Base-by-base conservation (phyloP, 2,113 vertebrate genomes). In the Hepsetus odoe region DNA sequence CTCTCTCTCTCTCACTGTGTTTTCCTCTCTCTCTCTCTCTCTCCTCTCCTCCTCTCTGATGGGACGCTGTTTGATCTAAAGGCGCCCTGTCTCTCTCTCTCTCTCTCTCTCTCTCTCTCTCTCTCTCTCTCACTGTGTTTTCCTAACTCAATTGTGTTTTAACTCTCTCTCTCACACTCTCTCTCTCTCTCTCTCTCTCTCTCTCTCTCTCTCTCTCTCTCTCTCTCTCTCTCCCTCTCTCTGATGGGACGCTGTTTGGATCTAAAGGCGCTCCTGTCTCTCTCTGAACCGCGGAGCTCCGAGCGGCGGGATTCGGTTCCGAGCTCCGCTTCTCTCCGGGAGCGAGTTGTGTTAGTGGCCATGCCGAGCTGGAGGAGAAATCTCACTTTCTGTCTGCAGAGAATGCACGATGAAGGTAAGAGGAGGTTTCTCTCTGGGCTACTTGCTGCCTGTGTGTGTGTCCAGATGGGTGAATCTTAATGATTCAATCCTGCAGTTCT, bases 341-440 rank as follows among this genome's bases (percentile, higher is more conserved):
- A 11, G 18, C 33, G 18, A 38, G 2, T 38, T 65, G 11, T 46
- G 38, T 24, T n/a, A n/a, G n/a, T 42, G 79, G 80, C 53, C 81
- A 96, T 96, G 94, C 95, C 94, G 65, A 91, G 94, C 88, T 96
- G 94, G 94, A 93, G 94, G 84, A 93, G 90, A 85, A 94, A 92
- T 86, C 92, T 95, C 83, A 87, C 91, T 88, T 80, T 94, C 80
- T 95, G 95, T 76, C 88, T 95, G 91, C 95, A 95, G 93, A 92
- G 92, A 83, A 91, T 94, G 88, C 94, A 94, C 68, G 94, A 95
- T 72, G 94, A 95, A 83, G 94, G 95, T 95, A 93, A 91, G 92
- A 59, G 12, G 2, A 2, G n/a, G 72, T 71, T 46, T 2, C 7
- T 18, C 9, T 33, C 24, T 16, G n/a, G 14, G 33, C 51, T 10